These are phyloP conservation scores for Drosophila parabipectinata DNA, from an alignment of 1,140 invertebrate genomes.

Conservation along the genomic window DNA sequence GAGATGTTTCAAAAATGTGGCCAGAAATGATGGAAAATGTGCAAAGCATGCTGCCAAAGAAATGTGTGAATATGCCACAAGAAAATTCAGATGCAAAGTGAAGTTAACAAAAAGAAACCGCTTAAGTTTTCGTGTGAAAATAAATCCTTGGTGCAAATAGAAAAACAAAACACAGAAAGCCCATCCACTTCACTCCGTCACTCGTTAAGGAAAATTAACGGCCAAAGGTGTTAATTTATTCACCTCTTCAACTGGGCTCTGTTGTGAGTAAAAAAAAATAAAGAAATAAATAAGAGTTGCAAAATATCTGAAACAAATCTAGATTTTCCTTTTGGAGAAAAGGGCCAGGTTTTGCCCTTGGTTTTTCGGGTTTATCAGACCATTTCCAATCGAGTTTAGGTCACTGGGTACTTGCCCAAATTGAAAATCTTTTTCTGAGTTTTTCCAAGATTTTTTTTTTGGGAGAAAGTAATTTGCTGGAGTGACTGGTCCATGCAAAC, in stretches of 20 bases:
- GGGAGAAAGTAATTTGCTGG: constrained; percentile 43
- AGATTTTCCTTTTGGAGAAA: neutral
- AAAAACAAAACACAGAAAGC: constrained; percentile 2
- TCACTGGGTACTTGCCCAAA: constrained; percentile 65
- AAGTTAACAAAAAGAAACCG: constrained; percentile 35
- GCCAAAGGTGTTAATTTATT: constrained; percentile 63
- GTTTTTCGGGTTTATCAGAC: constrained; percentile 63
- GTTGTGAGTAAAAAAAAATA: constrained; percentile 37
- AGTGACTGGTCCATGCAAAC: constrained; percentile 12
- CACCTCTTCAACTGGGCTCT: constrained; percentile 45
- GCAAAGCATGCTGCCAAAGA: constrained; percentile 44
- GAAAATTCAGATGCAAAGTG: constrained; percentile 46
- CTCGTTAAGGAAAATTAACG: constrained; percentile 28
- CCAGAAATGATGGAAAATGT: constrained; percentile 53
- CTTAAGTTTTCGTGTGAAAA: constrained; percentile 31
- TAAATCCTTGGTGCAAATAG: constrained; percentile 20
- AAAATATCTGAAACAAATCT: constrained; percentile 4
- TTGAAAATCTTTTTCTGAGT: constrained; percentile 29
- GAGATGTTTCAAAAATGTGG: constrained; percentile 68
- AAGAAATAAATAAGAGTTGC: neutral
- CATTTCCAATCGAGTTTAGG: constrained; percentile 73
- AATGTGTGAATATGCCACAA: constrained; percentile 51
- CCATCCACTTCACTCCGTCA: neutral
- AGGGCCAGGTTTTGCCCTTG: constrained; percentile 39
- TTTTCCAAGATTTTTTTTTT: constrained; percentile 9